Conservation (phyloP, 1,140 invertebrate genomes). For the Charaxes varanes region DNA sequence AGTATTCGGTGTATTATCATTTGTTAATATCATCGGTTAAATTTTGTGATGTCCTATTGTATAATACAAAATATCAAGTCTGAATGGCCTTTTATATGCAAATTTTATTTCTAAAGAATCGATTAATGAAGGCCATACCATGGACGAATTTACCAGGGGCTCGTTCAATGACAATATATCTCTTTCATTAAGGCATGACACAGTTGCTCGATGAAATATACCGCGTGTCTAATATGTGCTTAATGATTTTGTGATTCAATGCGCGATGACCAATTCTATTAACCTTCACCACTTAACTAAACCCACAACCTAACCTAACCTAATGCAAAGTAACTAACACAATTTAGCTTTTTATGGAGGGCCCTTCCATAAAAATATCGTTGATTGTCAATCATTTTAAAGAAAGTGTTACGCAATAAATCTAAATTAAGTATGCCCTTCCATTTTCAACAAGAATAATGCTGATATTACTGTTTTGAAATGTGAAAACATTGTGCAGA, state of each 20-base stretch:
- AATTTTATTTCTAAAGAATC: slow-evolving; percentile 5
- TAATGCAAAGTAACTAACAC: too few relatives aligned
- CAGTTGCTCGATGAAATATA: slow-evolving; percentile 5
- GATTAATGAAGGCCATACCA: slow-evolving; percentile 2
- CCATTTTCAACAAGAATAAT: slow-evolving; percentile 1
- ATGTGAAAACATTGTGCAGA: too few relatives aligned
- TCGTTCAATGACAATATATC: slow-evolving; percentile 7
- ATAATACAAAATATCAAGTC: background rate
- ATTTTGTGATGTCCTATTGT: background rate
- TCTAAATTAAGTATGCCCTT: slow-evolving; percentile 1
- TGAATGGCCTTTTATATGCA: slow-evolving; percentile 9
- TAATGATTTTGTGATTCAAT: slow-evolving; percentile 1
- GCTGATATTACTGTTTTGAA: slow-evolving; percentile 2
- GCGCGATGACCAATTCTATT: too few relatives aligned
- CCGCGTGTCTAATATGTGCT: background rate
- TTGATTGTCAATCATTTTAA: too few relatives aligned
- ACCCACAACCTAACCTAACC: too few relatives aligned
- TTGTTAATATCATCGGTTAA: background rate
- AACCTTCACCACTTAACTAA: too few relatives aligned
- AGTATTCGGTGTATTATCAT: too few relatives aligned
- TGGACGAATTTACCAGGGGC: slow-evolving; percentile 4
- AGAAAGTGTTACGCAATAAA: slow-evolving; percentile 2
- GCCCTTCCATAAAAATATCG: too few relatives aligned
- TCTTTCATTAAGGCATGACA: slow-evolving; percentile 13
- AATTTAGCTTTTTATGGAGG: too few relatives aligned